These are phyloP conservation scores for Tachuris rubrigastra DNA, from an alignment of 2,113 vertebrate genomes.

Conservation along the genomic window DNA sequence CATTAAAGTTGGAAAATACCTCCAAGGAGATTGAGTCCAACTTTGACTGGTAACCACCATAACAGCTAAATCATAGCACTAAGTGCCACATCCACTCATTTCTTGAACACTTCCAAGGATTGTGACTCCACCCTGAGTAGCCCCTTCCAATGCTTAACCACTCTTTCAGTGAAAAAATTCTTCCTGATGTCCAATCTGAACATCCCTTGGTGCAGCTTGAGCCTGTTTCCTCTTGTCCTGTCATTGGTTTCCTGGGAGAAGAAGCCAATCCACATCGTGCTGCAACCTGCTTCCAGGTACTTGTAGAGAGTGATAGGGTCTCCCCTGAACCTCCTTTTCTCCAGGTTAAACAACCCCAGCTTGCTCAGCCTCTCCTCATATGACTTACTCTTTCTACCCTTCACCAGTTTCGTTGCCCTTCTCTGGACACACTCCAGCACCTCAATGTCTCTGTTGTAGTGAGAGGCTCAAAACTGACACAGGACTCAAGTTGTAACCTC, in stretches of 20 bases:
- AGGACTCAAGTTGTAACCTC: neutral
- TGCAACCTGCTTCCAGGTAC: neutral
- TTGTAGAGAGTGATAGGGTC: neutral
- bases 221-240: neutral
- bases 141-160: neutral
- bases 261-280: neutral
- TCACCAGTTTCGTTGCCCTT: neutral
- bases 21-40: neutral
- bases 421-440: accelerated
- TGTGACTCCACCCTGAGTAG: neutral
- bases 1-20: neutral
- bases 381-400: neutral
- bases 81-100: neutral
- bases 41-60: neutral
- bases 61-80: neutral
- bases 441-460: neutral
- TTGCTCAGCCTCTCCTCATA: neutral
- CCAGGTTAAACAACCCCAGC: neutral
- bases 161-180: neutral
- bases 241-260: neutral
- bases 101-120: neutral
- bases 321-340: neutral
- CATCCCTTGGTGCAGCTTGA: neutral
- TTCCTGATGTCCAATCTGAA: neutral
- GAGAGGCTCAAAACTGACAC: neutral